Evolutionary conservation across 2,113 vertebrate genomes (phyloP), one percentile per base, ranked within the genome.

Genomic region (Gallinago undulata): DNA sequence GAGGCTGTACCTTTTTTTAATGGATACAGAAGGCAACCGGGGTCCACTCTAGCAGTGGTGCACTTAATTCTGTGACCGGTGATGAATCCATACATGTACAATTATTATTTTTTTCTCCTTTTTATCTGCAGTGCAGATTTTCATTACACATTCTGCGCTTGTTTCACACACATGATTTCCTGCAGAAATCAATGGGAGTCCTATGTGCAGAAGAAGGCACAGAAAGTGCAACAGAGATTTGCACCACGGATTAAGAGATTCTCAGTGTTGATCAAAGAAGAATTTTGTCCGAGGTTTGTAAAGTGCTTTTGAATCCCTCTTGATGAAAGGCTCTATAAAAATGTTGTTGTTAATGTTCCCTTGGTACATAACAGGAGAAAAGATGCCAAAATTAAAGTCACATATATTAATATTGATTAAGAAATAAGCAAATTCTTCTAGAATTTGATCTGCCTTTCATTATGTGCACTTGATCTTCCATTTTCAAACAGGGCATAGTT

Each of bases 341-440:
- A 96, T 94, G 90, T 90, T 94, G 91, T 94, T 91, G 78, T 75
- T 96, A 81, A 72, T 93, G 84, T 90, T 92, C 87, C 82, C 94
- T 87, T 84, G 95, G 78, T 74, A 92, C 55, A 79, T 47, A 94
- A 96, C 84, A 89, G 85, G 74, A 91, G 72, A 66, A 93, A 88
- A 90, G 37, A 93, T 50, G 48, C 86, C 91, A 81, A 94, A 92
- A 96, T 95, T 94, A 91, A 95, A 94, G 89, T 75, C 82, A 95
- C 86, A 88, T 89, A 94, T 87, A 96, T 94, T 97, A 94, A 96
- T 96, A 93, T 85, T 96, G 93, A 96, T 96, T 91, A 93, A 95
- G 86, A 95, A 96, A 92, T 80, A 87, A 93, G 69, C 41, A 84
- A 91, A 96, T 95, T 94, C 55, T 89, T 83, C 64, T 70, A 73